A percentile compares a stretch with the other conserved stretches of the same genome.
phyloP scores from a whole-genome alignment of 2,113 vertebrate genomes.

The Taurulus bubalis region DNA sequence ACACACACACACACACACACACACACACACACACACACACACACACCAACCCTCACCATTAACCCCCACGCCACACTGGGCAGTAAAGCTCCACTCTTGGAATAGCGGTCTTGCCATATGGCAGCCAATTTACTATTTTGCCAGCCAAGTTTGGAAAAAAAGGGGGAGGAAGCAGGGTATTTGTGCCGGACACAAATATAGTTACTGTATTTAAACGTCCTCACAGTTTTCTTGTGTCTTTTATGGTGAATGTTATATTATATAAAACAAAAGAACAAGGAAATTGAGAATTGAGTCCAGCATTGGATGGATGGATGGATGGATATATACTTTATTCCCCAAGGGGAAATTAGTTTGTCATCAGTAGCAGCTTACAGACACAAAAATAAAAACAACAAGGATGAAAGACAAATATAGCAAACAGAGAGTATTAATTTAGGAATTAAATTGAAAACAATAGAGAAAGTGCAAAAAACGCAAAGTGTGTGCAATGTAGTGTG shows the following conservation, averaged over 20 bases:
- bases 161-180: neutral
- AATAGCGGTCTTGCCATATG: slow-evolving; percentile 77
- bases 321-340: no score
- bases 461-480: no score
- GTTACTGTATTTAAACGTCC: neutral
- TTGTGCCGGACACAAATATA: neutral
- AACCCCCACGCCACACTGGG: slow-evolving; percentile 59
- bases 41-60: slow-evolving; percentile 18
- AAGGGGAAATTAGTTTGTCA: no score
- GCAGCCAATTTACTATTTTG: slow-evolving; percentile 76
- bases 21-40: slow-evolving; percentile 19
- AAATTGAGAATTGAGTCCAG: neutral
- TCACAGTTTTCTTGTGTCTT: neutral
- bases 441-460: no score
- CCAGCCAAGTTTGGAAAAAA: slow-evolving; percentile 43
- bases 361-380: no score
- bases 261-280: neutral
- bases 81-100: slow-evolving; percentile 57
- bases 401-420: no score
- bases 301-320: no score
- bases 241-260: neutral
- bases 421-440: no score
- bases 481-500: no score
- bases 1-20: slow-evolving; percentile 30
- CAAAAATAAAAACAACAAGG: no score